These are phyloP conservation scores for Platysteira castanea DNA, from an alignment of 2,113 vertebrate species.

Conservation along the genomic window DNA sequence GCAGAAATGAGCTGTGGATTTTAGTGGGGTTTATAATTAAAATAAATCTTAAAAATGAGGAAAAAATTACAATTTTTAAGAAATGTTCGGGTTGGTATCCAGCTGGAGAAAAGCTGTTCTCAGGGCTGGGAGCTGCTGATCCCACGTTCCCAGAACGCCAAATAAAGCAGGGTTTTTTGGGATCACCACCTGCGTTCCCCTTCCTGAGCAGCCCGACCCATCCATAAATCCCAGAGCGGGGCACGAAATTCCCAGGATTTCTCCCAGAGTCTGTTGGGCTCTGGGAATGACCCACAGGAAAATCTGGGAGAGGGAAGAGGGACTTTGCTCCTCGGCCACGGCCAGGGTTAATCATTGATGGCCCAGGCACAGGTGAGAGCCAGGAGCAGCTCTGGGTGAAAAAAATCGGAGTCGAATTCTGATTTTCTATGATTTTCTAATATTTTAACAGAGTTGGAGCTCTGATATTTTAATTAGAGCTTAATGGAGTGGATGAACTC, in stretches of 20 bases:
- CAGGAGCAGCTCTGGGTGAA: background rate
- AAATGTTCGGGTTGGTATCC: background rate
- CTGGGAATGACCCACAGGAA: background rate
- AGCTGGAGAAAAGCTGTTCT: background rate
- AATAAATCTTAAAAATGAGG: too few relatives aligned
- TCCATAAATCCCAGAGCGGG: background rate
- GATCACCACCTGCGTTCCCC: background rate
- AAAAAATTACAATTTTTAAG: background rate
- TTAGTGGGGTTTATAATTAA: background rate
- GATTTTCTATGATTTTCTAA: background rate
- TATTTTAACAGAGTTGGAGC: background rate
- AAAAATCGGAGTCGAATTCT: background rate
- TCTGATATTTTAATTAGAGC: background rate
- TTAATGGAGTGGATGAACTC: background rate
- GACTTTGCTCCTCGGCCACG: background rate
- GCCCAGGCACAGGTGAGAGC: background rate
- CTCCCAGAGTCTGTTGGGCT: fast-evolving
- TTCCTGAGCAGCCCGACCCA: fast-evolving
- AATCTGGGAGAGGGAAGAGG: background rate
- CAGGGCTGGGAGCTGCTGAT: background rate
- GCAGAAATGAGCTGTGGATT: background rate
- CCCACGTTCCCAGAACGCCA: fast-evolving
- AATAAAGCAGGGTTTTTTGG: background rate
- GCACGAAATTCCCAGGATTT: background rate
- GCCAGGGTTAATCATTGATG: background rate